Base-by-base conservation (phyloP, 2,113 vertebrate species). In the Pongo abelii region DNA sequence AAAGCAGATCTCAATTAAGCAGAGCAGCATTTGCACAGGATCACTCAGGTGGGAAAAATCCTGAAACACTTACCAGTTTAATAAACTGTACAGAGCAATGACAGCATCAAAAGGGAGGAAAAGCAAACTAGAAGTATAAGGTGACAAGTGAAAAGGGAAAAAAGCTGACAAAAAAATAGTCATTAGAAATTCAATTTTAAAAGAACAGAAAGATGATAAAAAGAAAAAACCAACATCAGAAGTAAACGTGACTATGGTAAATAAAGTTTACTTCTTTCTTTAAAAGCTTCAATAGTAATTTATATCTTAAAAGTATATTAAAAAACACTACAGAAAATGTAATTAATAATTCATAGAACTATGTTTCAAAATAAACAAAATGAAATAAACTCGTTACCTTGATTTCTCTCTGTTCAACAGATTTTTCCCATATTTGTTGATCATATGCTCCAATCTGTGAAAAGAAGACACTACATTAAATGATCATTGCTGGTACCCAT, bases 361-460 rank as follows among this genome's bases (percentile, higher is more conserved):
- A 67, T 52, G 17, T 32, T 96, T 94, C 61, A 93, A 40, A 72
- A 92, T 83, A 91, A 32, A 93, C 32, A 96, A 92, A 96, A 93
- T 38, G 6, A 87, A 6, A 3, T 70, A 95, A 61, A 89, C 8
- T 64, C 67, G 8, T 93, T 98, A 99, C 99, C 99, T 99, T 99
- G 97, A 99, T 99, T 99, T 99, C 99, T 99, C 99, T 99, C 98
- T 99, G 99, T 97, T 99, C 99, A 98, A 99, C 99, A 79, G 99
- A 99, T 98, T 99, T 99, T 99, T 99, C 99, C 99, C 99, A 99
- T 99, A 99, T 99, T 99, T 99, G 99, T 97, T 99, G 99, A 98
- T 99, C 99, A 94, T 99, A 99, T n/a, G 99, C 99, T 86, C 99
- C 99, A 97, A 99, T 99, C 99, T 99, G 98, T 87, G 97, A 97